Evolutionary conservation across 2,888 invertebrate species (phyloP), one percentile per base, ranked within the genome.

Genomic region (Muscina levida): DNA sequence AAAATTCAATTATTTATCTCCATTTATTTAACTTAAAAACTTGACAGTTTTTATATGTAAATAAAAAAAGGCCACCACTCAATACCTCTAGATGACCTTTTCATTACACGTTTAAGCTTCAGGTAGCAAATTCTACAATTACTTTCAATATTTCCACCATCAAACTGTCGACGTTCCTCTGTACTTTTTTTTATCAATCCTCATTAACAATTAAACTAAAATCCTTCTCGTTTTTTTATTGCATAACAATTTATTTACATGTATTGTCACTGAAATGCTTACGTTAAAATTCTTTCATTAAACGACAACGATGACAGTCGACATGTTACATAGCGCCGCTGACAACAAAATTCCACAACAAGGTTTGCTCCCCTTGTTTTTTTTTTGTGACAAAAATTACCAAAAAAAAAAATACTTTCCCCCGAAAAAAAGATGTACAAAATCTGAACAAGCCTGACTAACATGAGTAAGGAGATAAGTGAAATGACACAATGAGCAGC

Each of bases 201-300:
- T 53, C 53, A 53, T 53, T 53, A 13, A 13, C 53, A 53, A 53
- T 53, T 53, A 53, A 22, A 24, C 24, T n/a, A n/a, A 24, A 53
- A 53, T 24, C 53, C 53, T 11, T 53, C 3, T n/a, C n/a, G n/a
- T n/a, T n/a, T 46, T 53, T 53, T 53, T 53, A 53, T 53, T 10
- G 24, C 53, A 13, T 2, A 53, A 46, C 48, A 48, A 53, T 48
- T 46, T 46, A 46, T 46, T 46, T 46, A 46, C 17, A n/a, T 48
- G 17, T 48, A n/a, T n/a, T n/a, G n/a, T n/a, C n/a, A n/a, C n/a
- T n/a, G n/a, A n/a, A n/a, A n/a, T n/a, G n/a, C n/a, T n/a, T n/a
- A n/a, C n/a, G n/a, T n/a, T n/a, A n/a, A n/a, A n/a, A n/a, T n/a
- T n/a, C 53, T 5, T 1, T 11, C 24, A 53, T 53, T 53, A 53